Base-by-base conservation (phyloP, 2,888 invertebrate genomes). In the Hyppa rectilinea region DNA sequence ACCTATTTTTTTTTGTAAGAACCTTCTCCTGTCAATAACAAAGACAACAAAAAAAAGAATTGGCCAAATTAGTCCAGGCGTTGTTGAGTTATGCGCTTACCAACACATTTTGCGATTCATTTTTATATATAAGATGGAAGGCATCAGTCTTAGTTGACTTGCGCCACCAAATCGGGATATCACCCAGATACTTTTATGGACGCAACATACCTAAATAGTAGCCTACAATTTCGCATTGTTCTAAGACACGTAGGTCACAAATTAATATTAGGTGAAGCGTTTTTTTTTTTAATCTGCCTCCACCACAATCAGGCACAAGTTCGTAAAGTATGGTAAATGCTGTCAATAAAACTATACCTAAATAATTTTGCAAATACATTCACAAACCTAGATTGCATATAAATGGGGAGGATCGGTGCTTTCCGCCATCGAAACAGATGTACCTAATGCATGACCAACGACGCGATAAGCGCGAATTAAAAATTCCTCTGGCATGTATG, bases 391-490 rank as follows among this genome's bases (percentile, higher is more conserved):
- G 34, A 43, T 36, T 36, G 12, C 9, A 4, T 7, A 50, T 14
- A 20, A 14, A 40, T 20, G n/a, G 23, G 29, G 23, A 49, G 45
- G n/a, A 40, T 2, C 7, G 10, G 45, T 9, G 31, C 45, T 49
- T 52, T 36, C 36, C 55, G 20, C 47, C 75, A 75, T 75, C 43
- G 47, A 52, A 78, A 69, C 49, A 75, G 69, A 75, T 69, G 50
- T 47, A n/a, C n/a, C n/a, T n/a, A 47, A 64, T 69, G 64, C 70
- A 69, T 69, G 53, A 58, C 76, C 29, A 60, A 56, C 45, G 31
- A 43, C 23, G 52, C 56, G 81, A 78, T 78, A 78, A 80, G 56
- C 52, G 43, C 36, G 70, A 52, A 69, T 56, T 52, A 38, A 79
- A 66, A 29, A 65, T 56, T 60, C 26, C n/a, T 67, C 38, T 63